Evolutionary conservation across 2,797 vertebrate genomes (phyloP).

Genomic region (Petrocephalus sullivani): DNA sequence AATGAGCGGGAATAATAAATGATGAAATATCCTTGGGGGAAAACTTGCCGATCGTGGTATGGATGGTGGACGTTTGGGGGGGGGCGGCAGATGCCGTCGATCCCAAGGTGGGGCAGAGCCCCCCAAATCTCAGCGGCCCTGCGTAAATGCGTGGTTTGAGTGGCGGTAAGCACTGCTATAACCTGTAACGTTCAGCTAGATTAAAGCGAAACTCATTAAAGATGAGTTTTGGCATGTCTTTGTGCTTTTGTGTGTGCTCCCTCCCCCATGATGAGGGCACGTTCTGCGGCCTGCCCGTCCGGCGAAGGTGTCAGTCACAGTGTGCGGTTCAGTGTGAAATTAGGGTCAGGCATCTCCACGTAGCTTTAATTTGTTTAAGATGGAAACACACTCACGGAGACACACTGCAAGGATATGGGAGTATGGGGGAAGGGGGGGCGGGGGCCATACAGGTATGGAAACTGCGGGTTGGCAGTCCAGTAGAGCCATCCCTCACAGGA

Average conservation of each 20-base stretch:
- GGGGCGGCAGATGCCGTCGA: too few relatives aligned
- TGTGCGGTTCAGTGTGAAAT: not conserved
- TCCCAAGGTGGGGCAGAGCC: too few relatives aligned
- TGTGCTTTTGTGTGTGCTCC: not conserved
- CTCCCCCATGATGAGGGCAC: not conserved
- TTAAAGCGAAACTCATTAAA: not conserved
- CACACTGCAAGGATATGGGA: not conserved
- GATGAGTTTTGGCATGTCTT: not conserved
- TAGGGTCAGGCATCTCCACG: not conserved
- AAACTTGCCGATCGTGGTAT: too few relatives aligned
- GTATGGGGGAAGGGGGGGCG: too few relatives aligned
- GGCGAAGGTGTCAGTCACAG: not conserved
- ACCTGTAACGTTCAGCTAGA: not conserved
- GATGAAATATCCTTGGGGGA: too few relatives aligned
- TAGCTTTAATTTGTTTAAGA: not conserved
- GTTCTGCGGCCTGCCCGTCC: not conserved
- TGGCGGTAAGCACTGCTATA: not conserved
- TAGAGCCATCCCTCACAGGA: not conserved
- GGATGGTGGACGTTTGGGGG: too few relatives aligned
- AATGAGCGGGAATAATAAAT: too few relatives aligned
- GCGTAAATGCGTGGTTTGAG: not conserved
- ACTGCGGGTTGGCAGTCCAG: not conserved
- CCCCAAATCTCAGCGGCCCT: not conserved
- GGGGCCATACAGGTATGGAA: not conserved
- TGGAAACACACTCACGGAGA: not conserved